Evolutionary conservation across 2,888 invertebrate species (phyloP).

Genomic region (Crocallis elinguaria): DNA sequence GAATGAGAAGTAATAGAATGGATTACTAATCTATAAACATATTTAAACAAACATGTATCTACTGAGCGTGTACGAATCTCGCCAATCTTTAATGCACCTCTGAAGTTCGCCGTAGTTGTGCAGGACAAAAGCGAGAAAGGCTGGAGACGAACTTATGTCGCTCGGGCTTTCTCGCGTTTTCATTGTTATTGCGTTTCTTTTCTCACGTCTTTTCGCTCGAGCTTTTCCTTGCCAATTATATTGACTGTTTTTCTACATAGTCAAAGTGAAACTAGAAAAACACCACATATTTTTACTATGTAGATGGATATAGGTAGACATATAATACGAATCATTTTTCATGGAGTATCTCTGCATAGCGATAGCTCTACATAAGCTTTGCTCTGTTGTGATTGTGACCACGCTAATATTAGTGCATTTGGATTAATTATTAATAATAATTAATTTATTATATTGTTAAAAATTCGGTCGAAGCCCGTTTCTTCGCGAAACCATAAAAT

Average conservation of each 20-base stretch:
- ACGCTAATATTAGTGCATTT: conserved; percentile 3
- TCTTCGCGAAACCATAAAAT: background rate
- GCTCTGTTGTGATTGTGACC: conserved; percentile 4
- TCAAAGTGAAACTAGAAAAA: background rate
- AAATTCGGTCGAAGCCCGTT: background rate
- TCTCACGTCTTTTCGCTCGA: too few species aligned
- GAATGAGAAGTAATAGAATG: too few species aligned
- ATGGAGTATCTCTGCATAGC: background rate
- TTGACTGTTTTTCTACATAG: background rate
- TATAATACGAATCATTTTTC: background rate
- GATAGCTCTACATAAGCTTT: conserved; percentile 1
- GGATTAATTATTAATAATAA: background rate
- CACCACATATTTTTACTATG: background rate
- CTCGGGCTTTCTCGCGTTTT: too few species aligned
- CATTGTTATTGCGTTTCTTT: too few species aligned
- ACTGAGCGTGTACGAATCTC: too few species aligned
- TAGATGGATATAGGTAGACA: background rate
- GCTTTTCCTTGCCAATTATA: too few species aligned
- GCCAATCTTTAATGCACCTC: too few species aligned
- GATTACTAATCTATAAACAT: too few species aligned
- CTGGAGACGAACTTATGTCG: too few species aligned
- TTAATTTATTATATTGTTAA: background rate
- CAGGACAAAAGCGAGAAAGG: too few species aligned
- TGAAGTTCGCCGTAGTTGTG: too few species aligned
- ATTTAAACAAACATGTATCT: too few species aligned